Evolutionary conservation across 2,888 invertebrate species (phyloP), one percentile per base, ranked within the genome.

Genomic region (Villa cingulata): DNA sequence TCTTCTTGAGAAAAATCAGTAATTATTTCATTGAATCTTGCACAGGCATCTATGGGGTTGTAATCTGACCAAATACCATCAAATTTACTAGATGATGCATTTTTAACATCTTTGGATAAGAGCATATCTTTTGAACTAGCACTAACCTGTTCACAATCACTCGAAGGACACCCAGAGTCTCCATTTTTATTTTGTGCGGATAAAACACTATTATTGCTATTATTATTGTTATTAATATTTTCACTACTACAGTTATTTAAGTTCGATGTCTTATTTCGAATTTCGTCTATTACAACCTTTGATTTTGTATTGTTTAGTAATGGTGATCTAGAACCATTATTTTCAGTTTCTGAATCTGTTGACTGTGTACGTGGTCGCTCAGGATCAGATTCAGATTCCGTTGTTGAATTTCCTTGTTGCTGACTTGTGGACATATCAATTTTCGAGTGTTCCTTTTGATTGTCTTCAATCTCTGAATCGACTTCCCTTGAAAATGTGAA

Each of bases 111-210:
- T 41, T 42, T 62, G 58, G 40, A 78, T 68, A 82, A 70, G 15
- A 81, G 68, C 56, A 79, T 76, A 64, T 83, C 83, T 68, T 82
- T 82, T 15, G 82, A 82, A 58, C 78, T 80, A 23, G 80, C 80
- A 61, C 80, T 81, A 38, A 76, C 74, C 59, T 77, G 75, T 58
- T 81, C 81, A 52, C 68, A 67, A 51, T 70, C 69, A 53, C 68
- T 70, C 7, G 69, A 67, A 6, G 68, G 65, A 46, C 68, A 68
- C 10, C 67, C 68, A 0, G 68, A 68, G 43, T 76, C 76, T 55
- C 76, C 69, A 49, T 68, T 69, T 32, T 47, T 47, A 15, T 37
- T 37, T 14, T 42, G 29, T 12, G 9, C 29, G 4, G 37, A 15
- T 29, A 41, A 27, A 12, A 32, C 1, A 3, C 9, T 32, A 37